Percentiles rank a stretch among this genome's conserved stretches.
Conservation (phyloP, 2,888 invertebrate genomes). For the Stratiomys singularior region DNA sequence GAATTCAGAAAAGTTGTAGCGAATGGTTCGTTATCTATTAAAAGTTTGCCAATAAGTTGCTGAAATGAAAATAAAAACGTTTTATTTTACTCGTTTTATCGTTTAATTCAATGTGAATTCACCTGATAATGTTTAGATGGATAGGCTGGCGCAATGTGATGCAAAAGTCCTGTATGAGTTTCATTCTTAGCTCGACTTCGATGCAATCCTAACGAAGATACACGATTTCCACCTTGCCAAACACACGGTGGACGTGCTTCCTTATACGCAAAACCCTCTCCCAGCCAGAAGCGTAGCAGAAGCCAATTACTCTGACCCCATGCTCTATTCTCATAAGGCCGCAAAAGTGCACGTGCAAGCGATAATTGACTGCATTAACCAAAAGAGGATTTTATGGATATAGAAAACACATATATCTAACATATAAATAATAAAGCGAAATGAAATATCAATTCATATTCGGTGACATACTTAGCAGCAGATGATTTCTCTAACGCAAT, state of each 20-base stretch:
- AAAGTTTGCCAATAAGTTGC: slow-evolving; percentile 71
- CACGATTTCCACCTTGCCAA: slow-evolving; percentile 67
- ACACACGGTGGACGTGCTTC: slow-evolving; percentile 70
- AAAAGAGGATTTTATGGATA: slow-evolving; percentile 56
- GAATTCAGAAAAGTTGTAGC: slow-evolving; percentile 80
- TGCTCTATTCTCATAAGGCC: slow-evolving; percentile 83
- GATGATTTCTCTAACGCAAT: slow-evolving; percentile 77
- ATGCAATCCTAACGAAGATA: slow-evolving; percentile 60
- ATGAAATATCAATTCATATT: not conserved
- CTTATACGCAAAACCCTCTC: slow-evolving; percentile 82
- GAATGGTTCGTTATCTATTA: slow-evolving; percentile 71
- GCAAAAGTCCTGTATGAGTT: slow-evolving; percentile 63
- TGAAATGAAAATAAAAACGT: slow-evolving; percentile 61
- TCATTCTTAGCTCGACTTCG: slow-evolving; percentile 64
- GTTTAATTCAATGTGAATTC: too few species aligned
- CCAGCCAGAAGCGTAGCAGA: slow-evolving; percentile 84
- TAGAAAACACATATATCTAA: slow-evolving; percentile 51
- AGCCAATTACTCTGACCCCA: slow-evolving; percentile 90
- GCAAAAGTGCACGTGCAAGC: slow-evolving; percentile 76
- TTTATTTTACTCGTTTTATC: not conserved
- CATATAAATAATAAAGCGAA: too few species aligned
- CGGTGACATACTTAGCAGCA: slow-evolving; percentile 59
- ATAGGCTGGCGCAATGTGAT: slow-evolving; percentile 64
- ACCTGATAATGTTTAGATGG: slow-evolving; percentile 63
- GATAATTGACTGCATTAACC: slow-evolving; percentile 67